Percentiles rank a stretch among this genome's conserved stretches.
Conservation (phyloP, 2,113 vertebrate genomes). For the Lycaon pictus region DNA sequence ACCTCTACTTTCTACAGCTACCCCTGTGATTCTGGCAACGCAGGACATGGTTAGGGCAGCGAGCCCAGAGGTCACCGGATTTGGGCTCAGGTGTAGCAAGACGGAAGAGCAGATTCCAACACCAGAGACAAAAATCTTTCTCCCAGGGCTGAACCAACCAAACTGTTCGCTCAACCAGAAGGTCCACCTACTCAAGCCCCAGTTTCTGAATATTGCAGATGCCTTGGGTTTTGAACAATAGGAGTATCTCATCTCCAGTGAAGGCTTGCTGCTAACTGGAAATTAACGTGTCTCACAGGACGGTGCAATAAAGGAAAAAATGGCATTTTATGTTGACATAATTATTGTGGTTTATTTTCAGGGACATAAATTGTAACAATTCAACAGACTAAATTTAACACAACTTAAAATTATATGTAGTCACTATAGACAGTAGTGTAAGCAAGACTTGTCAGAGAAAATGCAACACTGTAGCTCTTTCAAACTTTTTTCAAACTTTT, state of each 20-base stretch:
- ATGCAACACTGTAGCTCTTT: not conserved
- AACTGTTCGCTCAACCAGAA: not conserved
- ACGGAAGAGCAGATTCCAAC: not conserved
- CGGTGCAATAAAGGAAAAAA: constrained; percentile 61
- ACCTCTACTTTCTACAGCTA: too few species aligned
- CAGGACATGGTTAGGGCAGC: fast-evolving
- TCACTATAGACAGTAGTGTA: not conserved
- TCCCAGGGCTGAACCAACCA: not conserved
- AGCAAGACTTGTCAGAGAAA: constrained; percentile 16
- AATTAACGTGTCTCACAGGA: constrained; percentile 72
- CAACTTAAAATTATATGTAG: constrained; percentile 66
- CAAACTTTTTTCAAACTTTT: not conserved
- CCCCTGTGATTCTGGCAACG: fast-evolving
- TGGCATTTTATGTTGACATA: constrained; percentile 77
- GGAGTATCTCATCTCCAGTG: not conserved
- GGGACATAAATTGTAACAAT: constrained; percentile 69
- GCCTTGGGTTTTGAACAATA: constrained; percentile 45
- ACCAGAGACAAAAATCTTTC: not conserved
- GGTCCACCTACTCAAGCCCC: constrained; percentile 55
- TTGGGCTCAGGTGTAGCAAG: not conserved
- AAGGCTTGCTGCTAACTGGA: constrained; percentile 51
- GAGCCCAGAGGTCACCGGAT: not conserved
- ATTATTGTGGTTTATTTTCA: constrained; percentile 80
- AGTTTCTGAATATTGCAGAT: not conserved
- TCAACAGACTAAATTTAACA: constrained; percentile 74